These are phyloP conservation scores for Xerus rutilus DNA, from an alignment of 2,797 vertebrate species.

Conservation along the genomic window DNA sequence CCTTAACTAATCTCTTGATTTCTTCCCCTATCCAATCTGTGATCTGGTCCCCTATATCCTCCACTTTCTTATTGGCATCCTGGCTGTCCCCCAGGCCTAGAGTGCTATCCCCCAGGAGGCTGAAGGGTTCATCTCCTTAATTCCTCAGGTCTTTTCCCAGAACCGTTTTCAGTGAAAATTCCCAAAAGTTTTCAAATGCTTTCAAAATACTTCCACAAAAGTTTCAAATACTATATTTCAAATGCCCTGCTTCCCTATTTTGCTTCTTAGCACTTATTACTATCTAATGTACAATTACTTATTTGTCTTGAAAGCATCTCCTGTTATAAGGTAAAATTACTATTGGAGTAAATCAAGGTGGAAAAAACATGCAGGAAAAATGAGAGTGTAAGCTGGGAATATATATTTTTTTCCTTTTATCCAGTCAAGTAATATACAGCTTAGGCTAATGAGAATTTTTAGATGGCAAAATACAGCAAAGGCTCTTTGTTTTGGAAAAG, in stretches of 20 bases:
- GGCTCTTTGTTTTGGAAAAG: constrained; percentile 53
- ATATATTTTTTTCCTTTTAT: background rate
- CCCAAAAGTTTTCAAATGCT: background rate
- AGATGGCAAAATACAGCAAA: constrained; percentile 34
- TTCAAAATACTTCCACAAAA: background rate
- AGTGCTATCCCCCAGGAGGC: background rate
- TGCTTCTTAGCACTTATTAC: constrained; percentile 16
- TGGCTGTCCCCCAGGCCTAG: background rate
- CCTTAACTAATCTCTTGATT: background rate
- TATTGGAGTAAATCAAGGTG: constrained; percentile 18
- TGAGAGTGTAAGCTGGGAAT: background rate
- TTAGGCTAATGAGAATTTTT: constrained; percentile 50
- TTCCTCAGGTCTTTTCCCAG: background rate
- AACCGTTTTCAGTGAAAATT: background rate
- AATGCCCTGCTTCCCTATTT: background rate
- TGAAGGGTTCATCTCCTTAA: background rate
- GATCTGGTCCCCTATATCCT: background rate
- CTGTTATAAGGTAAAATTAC: constrained; percentile 47
- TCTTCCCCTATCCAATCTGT: background rate
- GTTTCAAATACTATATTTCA: background rate
- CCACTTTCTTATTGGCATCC: background rate
- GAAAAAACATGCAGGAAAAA: background rate
- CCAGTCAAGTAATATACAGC: background rate
- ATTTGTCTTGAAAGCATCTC: background rate
- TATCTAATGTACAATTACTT: background rate